phyloP scores from a whole-genome alignment of 2,797 vertebrate species.

The Mus spretus region DNA sequence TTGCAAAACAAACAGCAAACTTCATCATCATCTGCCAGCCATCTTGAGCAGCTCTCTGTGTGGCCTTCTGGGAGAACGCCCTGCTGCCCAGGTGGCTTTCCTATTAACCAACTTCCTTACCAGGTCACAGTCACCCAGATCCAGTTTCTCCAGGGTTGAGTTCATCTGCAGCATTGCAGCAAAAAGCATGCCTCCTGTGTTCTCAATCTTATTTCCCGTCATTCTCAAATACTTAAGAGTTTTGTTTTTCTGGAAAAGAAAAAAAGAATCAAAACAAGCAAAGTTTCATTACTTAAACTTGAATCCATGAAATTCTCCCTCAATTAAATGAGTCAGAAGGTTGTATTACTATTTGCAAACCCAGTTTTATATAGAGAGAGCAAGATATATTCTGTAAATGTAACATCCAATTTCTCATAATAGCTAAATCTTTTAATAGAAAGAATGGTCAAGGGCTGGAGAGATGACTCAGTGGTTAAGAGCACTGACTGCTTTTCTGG shows the following conservation, averaged over 20 bases:
- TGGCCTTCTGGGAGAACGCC: background rate
- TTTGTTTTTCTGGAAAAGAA: constrained; percentile 89
- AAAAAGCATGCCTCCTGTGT: constrained; percentile 92
- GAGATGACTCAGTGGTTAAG: too few relatives aligned
- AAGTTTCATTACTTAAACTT: constrained; percentile 29
- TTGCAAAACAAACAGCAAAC: background rate
- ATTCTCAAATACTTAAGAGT: constrained; percentile 91
- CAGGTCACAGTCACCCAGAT: constrained; percentile 94
- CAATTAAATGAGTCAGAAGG: constrained; percentile 19
- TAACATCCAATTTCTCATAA: constrained; percentile 36
- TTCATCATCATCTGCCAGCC: background rate
- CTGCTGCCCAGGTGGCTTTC: background rate
- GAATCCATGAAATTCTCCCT: constrained; percentile 39
- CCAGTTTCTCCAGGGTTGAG: constrained; percentile 91
- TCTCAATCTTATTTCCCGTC: constrained; percentile 95
- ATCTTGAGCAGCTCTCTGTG: background rate
- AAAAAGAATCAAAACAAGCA: constrained; percentile 52
- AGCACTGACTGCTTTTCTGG: too few relatives aligned
- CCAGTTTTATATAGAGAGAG: constrained; percentile 38
- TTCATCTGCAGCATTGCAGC: constrained; percentile 93
- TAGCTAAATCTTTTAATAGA: constrained; percentile 35
- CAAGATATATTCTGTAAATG: constrained; percentile 33
- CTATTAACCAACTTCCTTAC: constrained; percentile 87
- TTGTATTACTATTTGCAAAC: constrained; percentile 1
- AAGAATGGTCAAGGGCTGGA: background rate